Conservation (phyloP, 2,113 vertebrate species). For the Bubalus kerabau region DNA sequence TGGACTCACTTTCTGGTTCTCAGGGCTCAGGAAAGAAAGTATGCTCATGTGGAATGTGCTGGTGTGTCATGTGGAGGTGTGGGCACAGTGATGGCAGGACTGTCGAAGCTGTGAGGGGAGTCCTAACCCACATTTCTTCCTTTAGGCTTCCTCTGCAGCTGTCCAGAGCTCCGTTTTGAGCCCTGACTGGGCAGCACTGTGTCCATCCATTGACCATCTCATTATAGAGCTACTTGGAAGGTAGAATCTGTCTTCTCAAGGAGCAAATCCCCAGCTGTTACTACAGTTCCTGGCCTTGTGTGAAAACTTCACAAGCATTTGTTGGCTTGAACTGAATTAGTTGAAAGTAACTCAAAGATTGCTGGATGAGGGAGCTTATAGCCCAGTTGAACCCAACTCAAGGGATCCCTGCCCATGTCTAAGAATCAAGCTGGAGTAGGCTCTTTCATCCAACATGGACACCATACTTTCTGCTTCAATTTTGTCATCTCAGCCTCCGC, state of each 20-base stretch:
- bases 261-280: not conserved
- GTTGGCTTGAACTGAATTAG: not conserved
- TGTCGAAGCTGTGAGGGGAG: not conserved
- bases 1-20: not conserved
- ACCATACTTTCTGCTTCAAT: not conserved
- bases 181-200: accelerated
- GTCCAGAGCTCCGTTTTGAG: not conserved
- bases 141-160: not conserved
- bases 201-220: not conserved
- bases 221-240: not conserved
- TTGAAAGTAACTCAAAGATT: not conserved
- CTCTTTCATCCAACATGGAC: not conserved
- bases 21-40: not conserved
- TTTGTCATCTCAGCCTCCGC: not conserved
- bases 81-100: too few relatives aligned
- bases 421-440: not conserved
- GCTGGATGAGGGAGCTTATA: not conserved
- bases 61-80: accelerated
- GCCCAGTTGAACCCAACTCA: not conserved
- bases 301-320: not conserved
- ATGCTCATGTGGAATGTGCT: accelerated
- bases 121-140: not conserved
- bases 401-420: not conserved
- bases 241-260: not conserved
- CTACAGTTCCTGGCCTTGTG: not conserved